phyloP scores from a whole-genome alignment of 1,140 invertebrate genomes.

The Chrysopa pallens region DNA sequence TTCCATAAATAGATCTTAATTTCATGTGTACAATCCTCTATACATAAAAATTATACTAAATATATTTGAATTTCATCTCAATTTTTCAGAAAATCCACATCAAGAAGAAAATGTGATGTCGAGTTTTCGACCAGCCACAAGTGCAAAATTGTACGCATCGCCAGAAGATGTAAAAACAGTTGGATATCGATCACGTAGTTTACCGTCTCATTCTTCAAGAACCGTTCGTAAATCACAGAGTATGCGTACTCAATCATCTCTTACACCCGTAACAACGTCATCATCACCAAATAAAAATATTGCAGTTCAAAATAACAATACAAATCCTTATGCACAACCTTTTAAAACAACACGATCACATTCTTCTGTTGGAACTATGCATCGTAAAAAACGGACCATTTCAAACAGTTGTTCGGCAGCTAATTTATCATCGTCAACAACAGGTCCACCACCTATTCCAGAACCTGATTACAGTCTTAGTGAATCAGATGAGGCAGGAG shows the following conservation, averaged over 20 bases:
- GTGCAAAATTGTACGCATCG: conserved; percentile 74
- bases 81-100: not conserved
- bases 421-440: conserved; percentile 16
- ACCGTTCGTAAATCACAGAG: conserved; percentile 42
- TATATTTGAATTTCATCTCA: no score
- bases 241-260: conserved; percentile 27
- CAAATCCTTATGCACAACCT: conserved; percentile 49
- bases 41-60: no score
- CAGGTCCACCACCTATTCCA: conserved; percentile 54
- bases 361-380: conserved; percentile 29
- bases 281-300: not conserved
- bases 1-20: no score
- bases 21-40: no score
- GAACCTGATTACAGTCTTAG: conserved; percentile 79
- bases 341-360: conserved; percentile 35
- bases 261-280: conserved; percentile 12
- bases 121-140: conserved; percentile 66
- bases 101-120: conserved; percentile 40
- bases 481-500: conserved; percentile 48
- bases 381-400: conserved; percentile 23
- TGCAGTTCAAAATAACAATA: conserved; percentile 15
- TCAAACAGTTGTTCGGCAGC: conserved; percentile 21
- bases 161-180: conserved; percentile 68
- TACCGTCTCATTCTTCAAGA: conserved; percentile 31
- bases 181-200: conserved; percentile 49